Conservation (phyloP, 2,888 invertebrate species). For the Abrostola tripartita region DNA sequence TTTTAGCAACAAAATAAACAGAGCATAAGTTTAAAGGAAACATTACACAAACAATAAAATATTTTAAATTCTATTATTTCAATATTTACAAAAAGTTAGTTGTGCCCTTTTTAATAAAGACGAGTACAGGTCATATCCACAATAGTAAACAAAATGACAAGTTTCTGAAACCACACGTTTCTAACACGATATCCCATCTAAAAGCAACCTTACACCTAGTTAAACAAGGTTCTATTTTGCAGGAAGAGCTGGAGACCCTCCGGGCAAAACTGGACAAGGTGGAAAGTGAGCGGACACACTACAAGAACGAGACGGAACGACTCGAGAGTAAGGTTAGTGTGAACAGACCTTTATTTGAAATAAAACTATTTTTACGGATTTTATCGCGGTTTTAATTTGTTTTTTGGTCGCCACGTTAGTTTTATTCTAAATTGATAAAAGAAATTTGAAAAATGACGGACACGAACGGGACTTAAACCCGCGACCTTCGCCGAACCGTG, state of each 20-base stretch:
- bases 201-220: conserved; percentile 8
- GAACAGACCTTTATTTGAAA: conserved; percentile 28
- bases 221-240: conserved; percentile 65
- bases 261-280: conserved; percentile 95
- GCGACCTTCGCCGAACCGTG: too few species aligned
- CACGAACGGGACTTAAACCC: too few species aligned
- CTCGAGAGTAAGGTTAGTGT: conserved; percentile 95
- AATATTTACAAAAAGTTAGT: background rate
- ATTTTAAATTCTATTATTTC: too few species aligned
- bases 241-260: conserved; percentile 96
- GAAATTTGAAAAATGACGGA: too few species aligned
- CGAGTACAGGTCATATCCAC: conserved; percentile 48
- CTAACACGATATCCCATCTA: background rate
- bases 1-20: too few species aligned
- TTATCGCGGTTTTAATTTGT: too few species aligned
- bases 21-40: too few species aligned
- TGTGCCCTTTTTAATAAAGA: conserved; percentile 13
- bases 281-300: conserved; percentile 94
- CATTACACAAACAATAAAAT: too few species aligned
- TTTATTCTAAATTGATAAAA: too few species aligned
- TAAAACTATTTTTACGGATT: too few species aligned
- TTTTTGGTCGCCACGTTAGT: too few species aligned
- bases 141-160: conserved; percentile 48
- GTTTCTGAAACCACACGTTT: conserved; percentile 31
- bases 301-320: conserved; percentile 96